Evolutionary conservation across 2,797 vertebrate genomes (phyloP), one percentile per base, ranked within the genome.

Genomic region (Pempheris klunzingeri): DNA sequence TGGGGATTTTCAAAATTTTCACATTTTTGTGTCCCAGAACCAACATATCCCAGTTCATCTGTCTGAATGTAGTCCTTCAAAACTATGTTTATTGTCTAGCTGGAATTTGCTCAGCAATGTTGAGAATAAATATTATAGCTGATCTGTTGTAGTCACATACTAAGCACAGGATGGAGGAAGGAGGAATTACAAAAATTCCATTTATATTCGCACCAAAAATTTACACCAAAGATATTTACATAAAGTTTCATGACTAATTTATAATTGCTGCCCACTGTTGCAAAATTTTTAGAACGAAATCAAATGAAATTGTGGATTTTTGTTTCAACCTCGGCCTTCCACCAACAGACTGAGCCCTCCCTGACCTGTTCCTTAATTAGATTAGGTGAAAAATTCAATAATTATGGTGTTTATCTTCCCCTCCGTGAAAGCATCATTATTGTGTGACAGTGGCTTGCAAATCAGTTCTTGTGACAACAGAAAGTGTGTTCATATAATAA

Each of bases 331-430:
- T 58, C 13, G 1, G 32, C 20, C 17, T 17, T 30, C 46, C 30
- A 18, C 59, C 28, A 36, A 61, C 46, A 71, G 10, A 73, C 20
- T 59, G 13, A 15, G 20, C 13, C 36, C 7, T 66, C 54, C 32
- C 7, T 80, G 22, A 71, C 7, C 59, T 13, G 11, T 49, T 53
- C 36, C 6, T 59, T 75, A 32, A 75, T 81, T 61, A 81, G 58
- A 73, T 77, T 20, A 49, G 22, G n/a, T 70, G 43, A 61, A 69
- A 80, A 65, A 65, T 67, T 2, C 2, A n/a, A 61, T 2, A 15
- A 60, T 74, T 64, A 24, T 5, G 12, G 4, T 14, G 5, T 75
- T 67, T 15, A 0, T 63, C 49, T 69, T 69, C 20, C 7, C 10
- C 22, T 77, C 7, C 11, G 17, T 65, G 46, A 68, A 67, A 52